These are phyloP conservation scores for Sepioteuthis lessoniana DNA, from an alignment of 2,888 invertebrate genomes.

Conservation along the genomic window DNA sequence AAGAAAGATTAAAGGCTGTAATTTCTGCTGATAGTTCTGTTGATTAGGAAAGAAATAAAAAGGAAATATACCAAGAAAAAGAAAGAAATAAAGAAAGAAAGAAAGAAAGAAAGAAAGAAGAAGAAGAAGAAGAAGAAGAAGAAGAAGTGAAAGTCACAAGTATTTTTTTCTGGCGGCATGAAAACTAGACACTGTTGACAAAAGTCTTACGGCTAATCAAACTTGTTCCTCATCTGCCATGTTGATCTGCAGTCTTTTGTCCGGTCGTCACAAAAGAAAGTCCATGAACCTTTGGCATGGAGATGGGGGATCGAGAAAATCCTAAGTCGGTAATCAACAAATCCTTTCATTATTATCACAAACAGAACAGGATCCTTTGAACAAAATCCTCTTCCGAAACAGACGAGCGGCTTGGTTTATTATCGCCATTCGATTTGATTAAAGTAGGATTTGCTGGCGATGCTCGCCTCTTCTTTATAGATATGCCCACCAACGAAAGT, in stretches of 20 bases:
- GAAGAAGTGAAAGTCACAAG: neutral
- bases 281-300: neutral
- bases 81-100: neutral
- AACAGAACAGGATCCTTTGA: constrained; percentile 33
- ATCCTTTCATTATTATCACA: constrained; percentile 21
- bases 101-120: neutral
- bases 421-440: neutral
- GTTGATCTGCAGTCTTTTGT: neutral
- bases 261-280: constrained; percentile 13
- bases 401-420: neutral
- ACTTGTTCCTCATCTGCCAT: constrained; percentile 33
- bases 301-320: neutral
- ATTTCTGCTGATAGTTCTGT: too few relatives aligned
- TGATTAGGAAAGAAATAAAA: neutral
- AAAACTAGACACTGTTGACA: neutral
- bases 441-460: constrained; percentile 7
- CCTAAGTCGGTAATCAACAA: constrained; percentile 33
- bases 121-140: neutral
- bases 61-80: neutral
- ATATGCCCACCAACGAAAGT: neutral
- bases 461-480: neutral
- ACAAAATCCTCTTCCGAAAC: neutral
- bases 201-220: neutral
- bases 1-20: too few relatives aligned
- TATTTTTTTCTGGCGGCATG: neutral